Percentiles rank a stretch among this genome's conserved stretches.
Evolutionary conservation across 2,888 invertebrate genomes (phyloP).

Genomic region (Standfussiana lucernea): DNA sequence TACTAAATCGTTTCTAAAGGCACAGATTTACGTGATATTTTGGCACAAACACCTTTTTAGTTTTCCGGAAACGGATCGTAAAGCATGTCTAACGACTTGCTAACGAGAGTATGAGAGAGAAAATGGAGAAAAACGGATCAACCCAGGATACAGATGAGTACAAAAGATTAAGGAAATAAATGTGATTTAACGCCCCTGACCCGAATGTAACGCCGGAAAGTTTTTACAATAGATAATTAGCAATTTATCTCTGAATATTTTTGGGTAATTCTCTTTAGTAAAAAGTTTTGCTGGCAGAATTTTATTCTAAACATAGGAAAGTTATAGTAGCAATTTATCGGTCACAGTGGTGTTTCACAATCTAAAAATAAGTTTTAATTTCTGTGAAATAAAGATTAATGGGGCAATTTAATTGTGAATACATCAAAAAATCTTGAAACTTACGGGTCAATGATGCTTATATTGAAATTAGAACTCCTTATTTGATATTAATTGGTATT

Average conservation of each 20-base stretch:
- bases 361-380: no score
- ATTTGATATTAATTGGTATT: not conserved
- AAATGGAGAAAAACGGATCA: constrained; percentile 48
- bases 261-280: constrained; percentile 1
- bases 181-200: constrained; percentile 49
- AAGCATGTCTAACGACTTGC: constrained; percentile 58
- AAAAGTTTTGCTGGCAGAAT: not conserved
- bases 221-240: constrained; percentile 60
- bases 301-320: constrained; percentile 3
- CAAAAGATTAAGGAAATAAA: constrained; percentile 57
- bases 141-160: constrained; percentile 55
- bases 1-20: constrained; percentile 9
- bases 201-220: constrained; percentile 42
- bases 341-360: not conserved
- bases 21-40: constrained; percentile 24
- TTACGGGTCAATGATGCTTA: not conserved
- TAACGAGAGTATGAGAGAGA: constrained; percentile 59
- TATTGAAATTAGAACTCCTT: not conserved
- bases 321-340: not conserved
- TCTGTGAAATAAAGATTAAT: not conserved
- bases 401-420: not conserved
- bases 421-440: not conserved
- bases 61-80: constrained; percentile 57
- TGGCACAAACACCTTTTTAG: constrained; percentile 50
- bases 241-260: constrained; percentile 42